These are phyloP conservation scores for Menidia beryllina DNA, from an alignment of 2,113 vertebrate species.

Conservation along the genomic window DNA sequence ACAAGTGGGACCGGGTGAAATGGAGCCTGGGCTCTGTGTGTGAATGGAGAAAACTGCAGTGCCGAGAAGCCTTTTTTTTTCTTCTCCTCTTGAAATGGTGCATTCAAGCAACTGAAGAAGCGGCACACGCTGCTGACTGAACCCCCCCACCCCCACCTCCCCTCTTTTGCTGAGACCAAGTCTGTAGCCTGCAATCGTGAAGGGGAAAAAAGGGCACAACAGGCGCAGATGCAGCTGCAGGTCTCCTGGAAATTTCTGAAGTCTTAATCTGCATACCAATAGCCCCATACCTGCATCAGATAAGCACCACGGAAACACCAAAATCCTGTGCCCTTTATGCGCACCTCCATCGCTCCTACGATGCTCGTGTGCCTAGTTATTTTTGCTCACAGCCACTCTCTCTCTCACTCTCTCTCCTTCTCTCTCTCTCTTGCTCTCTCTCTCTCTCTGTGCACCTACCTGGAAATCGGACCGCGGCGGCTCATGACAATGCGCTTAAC, in stretches of 20 bases:
- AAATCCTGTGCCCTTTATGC: neutral
- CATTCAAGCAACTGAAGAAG: constrained; percentile 33
- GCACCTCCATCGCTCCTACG: constrained; percentile 4
- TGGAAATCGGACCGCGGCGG: constrained; percentile 60
- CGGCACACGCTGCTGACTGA: constrained; percentile 33
- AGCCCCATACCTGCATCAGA: constrained; percentile 38
- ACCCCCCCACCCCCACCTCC: constrained; percentile 25
- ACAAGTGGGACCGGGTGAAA: constrained; percentile 61
- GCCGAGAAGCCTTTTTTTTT: constrained; percentile 2
- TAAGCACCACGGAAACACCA: constrained; percentile 15
- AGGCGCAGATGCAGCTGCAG: constrained; percentile 43
- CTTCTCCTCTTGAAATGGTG: constrained; percentile 18
- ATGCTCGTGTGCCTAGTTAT: neutral
- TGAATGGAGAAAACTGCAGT: constrained; percentile 25
- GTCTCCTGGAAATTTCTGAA: constrained; percentile 56
- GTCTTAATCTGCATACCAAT: constrained; percentile 61
- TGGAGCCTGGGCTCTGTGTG: neutral
- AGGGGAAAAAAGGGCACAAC: constrained; percentile 16
- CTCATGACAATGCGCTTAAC: constrained; percentile 70
- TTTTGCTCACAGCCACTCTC: neutral
- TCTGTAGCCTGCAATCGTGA: constrained; percentile 44
- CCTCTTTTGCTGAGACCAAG: constrained; percentile 47
- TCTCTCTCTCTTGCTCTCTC: neutral
- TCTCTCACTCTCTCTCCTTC: neutral
- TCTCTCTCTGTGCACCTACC: constrained; percentile 50